Conservation (phyloP, 2,888 invertebrate genomes). For the Clostera curtula region DNA sequence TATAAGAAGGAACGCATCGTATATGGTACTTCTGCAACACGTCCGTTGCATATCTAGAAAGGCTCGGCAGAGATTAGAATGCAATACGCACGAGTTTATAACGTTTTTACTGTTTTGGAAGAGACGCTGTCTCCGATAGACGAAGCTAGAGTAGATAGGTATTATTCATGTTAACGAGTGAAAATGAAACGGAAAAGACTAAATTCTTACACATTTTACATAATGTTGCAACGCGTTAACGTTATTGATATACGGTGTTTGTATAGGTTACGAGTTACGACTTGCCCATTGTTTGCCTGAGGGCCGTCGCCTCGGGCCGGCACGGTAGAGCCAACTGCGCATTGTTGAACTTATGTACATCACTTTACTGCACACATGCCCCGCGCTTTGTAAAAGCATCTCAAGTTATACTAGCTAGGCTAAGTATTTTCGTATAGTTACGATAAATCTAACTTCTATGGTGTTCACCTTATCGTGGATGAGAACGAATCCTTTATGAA, state of each 20-base stretch:
- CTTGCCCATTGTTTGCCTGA: conserved; percentile 29
- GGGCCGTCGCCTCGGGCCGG: conserved; percentile 8
- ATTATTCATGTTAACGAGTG: conserved; percentile 64
- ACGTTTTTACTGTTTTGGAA: conserved; percentile 60
- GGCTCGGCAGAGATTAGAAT: too few relatives aligned
- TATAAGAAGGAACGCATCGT: too few relatives aligned
- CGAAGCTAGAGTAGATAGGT: conserved; percentile 72
- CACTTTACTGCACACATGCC: conserved; percentile 28
- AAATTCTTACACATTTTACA: conserved; percentile 68
- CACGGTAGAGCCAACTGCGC: conserved; percentile 16
- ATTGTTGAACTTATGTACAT: conserved; percentile 31
- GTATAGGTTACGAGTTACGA: conserved; percentile 47
- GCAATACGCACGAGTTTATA: conserved; percentile 50
- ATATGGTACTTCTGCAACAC: too few relatives aligned
- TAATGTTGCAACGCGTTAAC: conserved; percentile 67
- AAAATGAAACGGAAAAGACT: conserved; percentile 73
- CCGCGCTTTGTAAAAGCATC: conserved; percentile 28
- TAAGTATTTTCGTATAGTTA: conserved; percentile 27
- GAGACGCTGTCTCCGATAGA: conserved; percentile 68
- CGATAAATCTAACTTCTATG: conserved; percentile 36
- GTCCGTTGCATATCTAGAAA: too few relatives aligned
- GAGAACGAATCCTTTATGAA: conserved; percentile 51
- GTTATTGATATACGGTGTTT: conserved; percentile 60
- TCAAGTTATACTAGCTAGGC: conserved; percentile 35
- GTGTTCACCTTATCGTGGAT: conserved; percentile 49